Conservation (phyloP, 2,797 vertebrate genomes). For the Schizopygopsis pylzovi region DNA sequence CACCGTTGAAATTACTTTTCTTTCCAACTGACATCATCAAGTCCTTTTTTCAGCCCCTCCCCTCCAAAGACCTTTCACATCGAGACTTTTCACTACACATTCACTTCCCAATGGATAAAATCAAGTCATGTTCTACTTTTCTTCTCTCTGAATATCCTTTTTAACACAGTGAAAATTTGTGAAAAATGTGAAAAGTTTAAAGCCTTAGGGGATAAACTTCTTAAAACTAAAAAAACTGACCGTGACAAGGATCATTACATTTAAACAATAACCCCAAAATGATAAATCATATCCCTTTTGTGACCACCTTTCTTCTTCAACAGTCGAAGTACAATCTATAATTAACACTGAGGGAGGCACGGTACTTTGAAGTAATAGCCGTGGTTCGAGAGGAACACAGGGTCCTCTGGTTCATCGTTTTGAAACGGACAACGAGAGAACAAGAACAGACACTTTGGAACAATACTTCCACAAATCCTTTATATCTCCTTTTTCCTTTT, state of each 20-base stretch:
- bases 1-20: neutral
- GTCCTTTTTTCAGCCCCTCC: too few relatives aligned
- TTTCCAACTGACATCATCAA: too few relatives aligned
- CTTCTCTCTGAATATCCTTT: neutral
- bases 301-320: neutral
- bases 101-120: neutral
- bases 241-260: too few relatives aligned
- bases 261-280: neutral
- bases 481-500: constrained; percentile 12
- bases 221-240: neutral
- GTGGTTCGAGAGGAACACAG: neutral
- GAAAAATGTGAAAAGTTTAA: neutral
- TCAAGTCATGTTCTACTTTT: neutral
- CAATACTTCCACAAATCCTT: neutral
- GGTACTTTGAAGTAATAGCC: neutral
- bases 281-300: neutral
- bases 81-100: neutral
- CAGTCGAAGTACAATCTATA: neutral
- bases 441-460: neutral
- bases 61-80: neutral
- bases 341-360: neutral
- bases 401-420: neutral
- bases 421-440: constrained; percentile 4
- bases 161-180: too few relatives aligned
- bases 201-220: neutral